These are phyloP conservation scores for Boulengeromyrus knoepffleri DNA, from an alignment of 2,113 vertebrate species.

Conservation along the genomic window DNA sequence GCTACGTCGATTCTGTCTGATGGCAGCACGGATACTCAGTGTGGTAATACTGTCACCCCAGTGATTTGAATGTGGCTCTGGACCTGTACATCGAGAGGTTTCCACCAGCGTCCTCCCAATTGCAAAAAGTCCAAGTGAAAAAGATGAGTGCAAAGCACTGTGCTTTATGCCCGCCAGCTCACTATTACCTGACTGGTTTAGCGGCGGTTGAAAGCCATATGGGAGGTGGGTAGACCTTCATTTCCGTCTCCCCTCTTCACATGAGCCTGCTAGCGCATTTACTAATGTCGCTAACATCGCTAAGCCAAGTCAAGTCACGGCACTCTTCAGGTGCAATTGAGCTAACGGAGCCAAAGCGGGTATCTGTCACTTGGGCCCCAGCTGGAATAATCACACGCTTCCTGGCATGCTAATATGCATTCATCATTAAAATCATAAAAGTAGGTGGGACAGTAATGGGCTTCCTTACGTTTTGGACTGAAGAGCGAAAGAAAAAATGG, in stretches of 20 bases:
- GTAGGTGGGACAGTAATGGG: slow-evolving; percentile 17
- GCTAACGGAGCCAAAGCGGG: neutral
- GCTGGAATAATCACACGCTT: slow-evolving; percentile 31
- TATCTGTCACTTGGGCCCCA: neutral
- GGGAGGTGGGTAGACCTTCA: neutral
- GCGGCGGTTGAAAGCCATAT: neutral
- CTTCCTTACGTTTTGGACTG: slow-evolving; percentile 33
- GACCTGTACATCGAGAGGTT: neutral
- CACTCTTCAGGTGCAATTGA: neutral
- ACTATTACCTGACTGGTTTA: neutral
- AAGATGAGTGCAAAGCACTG: neutral
- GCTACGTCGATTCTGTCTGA: neutral
- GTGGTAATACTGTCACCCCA: neutral
- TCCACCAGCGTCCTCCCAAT: neutral
- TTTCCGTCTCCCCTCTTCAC: neutral
- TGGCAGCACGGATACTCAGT: neutral
- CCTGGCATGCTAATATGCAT: slow-evolving; percentile 33
- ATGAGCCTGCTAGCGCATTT: neutral
- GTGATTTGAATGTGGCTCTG: neutral
- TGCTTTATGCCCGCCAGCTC: neutral
- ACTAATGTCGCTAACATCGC: neutral
- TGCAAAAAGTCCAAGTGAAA: neutral
- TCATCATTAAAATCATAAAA: slow-evolving; percentile 22
- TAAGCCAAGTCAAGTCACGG: neutral
- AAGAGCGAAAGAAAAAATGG: slow-evolving; percentile 34